A percentile compares a stretch with the other conserved stretches of the same genome.
phyloP scores from a whole-genome alignment of 2,797 vertebrate species.

The Yasuhikotakia modesta region DNA sequence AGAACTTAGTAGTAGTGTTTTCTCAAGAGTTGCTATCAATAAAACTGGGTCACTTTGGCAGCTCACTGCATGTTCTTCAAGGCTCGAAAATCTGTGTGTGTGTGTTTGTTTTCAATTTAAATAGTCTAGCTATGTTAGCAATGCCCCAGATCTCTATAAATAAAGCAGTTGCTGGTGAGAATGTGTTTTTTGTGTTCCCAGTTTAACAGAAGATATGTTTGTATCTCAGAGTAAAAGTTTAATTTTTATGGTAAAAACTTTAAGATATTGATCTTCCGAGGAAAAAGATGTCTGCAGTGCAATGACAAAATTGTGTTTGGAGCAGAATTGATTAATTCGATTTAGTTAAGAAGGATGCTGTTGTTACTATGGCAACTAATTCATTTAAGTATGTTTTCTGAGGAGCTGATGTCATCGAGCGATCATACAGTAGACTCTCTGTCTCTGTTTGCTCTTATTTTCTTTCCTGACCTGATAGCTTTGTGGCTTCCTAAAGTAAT shows the following conservation, averaged over 20 bases:
- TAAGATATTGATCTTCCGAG: not conserved
- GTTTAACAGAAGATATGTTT: slow-evolving; percentile 31
- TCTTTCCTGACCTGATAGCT: too few relatives aligned
- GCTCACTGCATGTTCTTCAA: not conserved
- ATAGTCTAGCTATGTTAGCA: not conserved
- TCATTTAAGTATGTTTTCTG: slow-evolving; percentile 26
- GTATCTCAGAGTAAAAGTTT: not conserved
- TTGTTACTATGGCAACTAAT: slow-evolving; percentile 37
- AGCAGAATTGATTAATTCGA: too few relatives aligned
- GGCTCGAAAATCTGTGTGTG: not conserved
- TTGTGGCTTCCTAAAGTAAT: not conserved
- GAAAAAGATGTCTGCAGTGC: not conserved
- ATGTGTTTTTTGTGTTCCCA: slow-evolving; percentile 28
- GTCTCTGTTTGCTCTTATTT: not conserved
- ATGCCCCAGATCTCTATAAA: slow-evolving; percentile 11
- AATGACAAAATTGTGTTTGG: too few relatives aligned
- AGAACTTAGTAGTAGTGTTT: too few relatives aligned
- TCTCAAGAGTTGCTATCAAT: too few relatives aligned
- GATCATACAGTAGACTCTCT: not conserved
- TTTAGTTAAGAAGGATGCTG: not conserved
- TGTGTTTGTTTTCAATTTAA: not conserved
- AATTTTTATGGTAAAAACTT: not conserved
- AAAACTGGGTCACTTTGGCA: too few relatives aligned
- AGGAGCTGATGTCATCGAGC: slow-evolving; percentile 2
- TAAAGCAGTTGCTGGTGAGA: slow-evolving; percentile 13